A percentile compares a stretch with the other conserved stretches of the same genome.
Conservation (phyloP, 2,888 invertebrate species). For the Meandrusa payeni region DNA sequence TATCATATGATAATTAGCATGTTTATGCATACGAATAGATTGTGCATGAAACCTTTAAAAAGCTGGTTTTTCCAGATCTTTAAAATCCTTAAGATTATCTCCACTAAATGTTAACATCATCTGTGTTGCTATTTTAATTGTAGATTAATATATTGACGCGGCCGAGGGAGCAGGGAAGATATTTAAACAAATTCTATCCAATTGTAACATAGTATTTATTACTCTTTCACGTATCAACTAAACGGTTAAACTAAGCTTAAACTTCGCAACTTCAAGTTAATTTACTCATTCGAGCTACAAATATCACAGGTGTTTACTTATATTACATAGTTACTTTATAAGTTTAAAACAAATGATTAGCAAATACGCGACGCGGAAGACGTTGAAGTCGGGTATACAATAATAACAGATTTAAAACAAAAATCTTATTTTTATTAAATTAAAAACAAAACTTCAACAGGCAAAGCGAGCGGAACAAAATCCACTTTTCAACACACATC, state of each 20-base stretch:
- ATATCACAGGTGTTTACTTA: slow-evolving; percentile 68
- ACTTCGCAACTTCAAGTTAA: slow-evolving; percentile 37
- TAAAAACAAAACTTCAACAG: slow-evolving; percentile 73
- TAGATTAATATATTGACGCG: too few relatives aligned
- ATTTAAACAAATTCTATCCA: slow-evolving; percentile 20
- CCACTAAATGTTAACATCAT: too few relatives aligned
- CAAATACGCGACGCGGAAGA: slow-evolving; percentile 61
- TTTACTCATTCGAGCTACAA: slow-evolving; percentile 34
- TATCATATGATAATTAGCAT: slow-evolving; percentile 3
- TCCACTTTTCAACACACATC: slow-evolving; percentile 67
- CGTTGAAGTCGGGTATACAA: slow-evolving; percentile 62
- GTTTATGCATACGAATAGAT: slow-evolving; percentile 4
- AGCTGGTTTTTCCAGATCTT: slow-evolving; percentile 1
- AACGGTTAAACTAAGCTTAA: slow-evolving; percentile 28
- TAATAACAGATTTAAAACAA: slow-evolving; percentile 69
- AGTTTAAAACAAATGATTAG: slow-evolving; percentile 52
- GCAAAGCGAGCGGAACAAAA: slow-evolving; percentile 60
- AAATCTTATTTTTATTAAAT: slow-evolving; percentile 71
- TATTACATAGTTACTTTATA: slow-evolving; percentile 53
- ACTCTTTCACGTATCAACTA: slow-evolving; percentile 10
- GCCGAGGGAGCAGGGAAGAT: neutral
- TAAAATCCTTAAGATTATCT: neutral
- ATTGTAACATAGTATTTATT: slow-evolving; percentile 21
- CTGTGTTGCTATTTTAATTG: too few relatives aligned
- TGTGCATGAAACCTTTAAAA: slow-evolving; percentile 3